Evolutionary conservation across 2,888 invertebrate species (phyloP), one percentile per base, ranked within the genome.

Genomic region (Sarcophaga carnaria): DNA sequence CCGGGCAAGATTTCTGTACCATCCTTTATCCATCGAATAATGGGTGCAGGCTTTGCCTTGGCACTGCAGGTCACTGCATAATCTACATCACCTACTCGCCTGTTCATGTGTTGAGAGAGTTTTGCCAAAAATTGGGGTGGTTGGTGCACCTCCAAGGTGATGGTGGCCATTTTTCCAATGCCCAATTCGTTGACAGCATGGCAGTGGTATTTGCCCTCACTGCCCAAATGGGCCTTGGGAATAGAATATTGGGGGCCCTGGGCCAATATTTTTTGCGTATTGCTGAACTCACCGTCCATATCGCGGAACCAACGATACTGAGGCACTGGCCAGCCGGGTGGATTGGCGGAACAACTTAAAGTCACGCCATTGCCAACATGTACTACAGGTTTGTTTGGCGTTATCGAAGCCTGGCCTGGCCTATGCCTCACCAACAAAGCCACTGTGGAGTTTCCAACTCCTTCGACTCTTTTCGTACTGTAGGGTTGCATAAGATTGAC

Each of bases 251-350:
- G 96, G 14, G 96, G 95, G 0, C 97, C 97, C 8, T 96, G 96
- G 2, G 97, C 96, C 1, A 97, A 94, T 4, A 97, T 96, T 60
- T 95, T 95, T 89, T 96, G 96, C 3, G 95, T 94, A 12, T 94
- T 93, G 14, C 91, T 90, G 66, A 91, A 88, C 4, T 95, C 95
- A 10, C 95, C 95, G 3, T 94, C 95, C 82, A 96, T 96, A 90
- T 97, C 97, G 79, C 96, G 95, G 94, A 97, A 97, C 98, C 98
- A 98, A 84, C 97, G 95, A 93, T 96, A 98, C 91, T 97, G 96
- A 0, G 98, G 97, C 47, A 96, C 96, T 0, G 98, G 98, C 96
- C 97, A 98, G 14, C 98, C 98, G 0, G 97, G 97, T 0, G 98
- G 98, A 87, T 95, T 96, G 0, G 98, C 97, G 67, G 96, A 96